phyloP scores from a whole-genome alignment of 2,888 invertebrate genomes.

The Cryptophagus acutangulus region DNA sequence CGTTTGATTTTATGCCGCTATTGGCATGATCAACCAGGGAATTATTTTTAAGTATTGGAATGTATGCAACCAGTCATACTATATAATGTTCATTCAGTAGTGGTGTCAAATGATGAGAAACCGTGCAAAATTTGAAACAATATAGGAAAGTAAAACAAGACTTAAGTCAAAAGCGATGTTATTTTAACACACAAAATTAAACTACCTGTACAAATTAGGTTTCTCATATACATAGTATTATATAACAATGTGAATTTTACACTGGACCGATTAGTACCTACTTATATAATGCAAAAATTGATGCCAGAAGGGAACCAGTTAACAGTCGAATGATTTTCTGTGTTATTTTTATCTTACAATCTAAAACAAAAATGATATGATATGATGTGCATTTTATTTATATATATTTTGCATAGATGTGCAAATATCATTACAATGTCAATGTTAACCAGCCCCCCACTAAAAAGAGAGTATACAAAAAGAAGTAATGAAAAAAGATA shows the following conservation, averaged over 20 bases:
- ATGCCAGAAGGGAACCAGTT: constrained; percentile 1
- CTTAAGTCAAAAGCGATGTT: constrained; percentile 46
- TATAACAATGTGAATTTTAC: constrained; percentile 49
- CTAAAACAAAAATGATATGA: constrained; percentile 3
- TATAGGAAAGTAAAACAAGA: constrained; percentile 5
- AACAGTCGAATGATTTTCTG: constrained; percentile 3
- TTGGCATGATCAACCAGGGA: no score
- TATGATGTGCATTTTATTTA: constrained; percentile 2
- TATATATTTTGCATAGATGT: neutral
- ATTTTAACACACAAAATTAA: constrained; percentile 47
- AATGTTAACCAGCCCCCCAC: neutral
- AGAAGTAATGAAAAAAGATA: constrained; percentile 23
- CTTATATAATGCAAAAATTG: constrained; percentile 23
- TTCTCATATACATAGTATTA: constrained; percentile 42
- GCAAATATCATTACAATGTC: neutral
- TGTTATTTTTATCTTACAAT: neutral
- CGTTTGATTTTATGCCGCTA: no score
- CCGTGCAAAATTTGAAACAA: no score
- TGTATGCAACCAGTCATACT: no score
- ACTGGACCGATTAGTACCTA: constrained; percentile 46
- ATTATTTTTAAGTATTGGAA: no score
- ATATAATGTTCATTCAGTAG: no score
- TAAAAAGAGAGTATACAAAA: constrained; percentile 18
- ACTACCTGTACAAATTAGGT: constrained; percentile 50
- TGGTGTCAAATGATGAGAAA: no score